A percentile compares a stretch with the other conserved stretches of the same genome.
These are phyloP conservation scores for Entosphenus tridentatus DNA, from an alignment of 2,113 vertebrate species.

Conservation along the genomic window DNA sequence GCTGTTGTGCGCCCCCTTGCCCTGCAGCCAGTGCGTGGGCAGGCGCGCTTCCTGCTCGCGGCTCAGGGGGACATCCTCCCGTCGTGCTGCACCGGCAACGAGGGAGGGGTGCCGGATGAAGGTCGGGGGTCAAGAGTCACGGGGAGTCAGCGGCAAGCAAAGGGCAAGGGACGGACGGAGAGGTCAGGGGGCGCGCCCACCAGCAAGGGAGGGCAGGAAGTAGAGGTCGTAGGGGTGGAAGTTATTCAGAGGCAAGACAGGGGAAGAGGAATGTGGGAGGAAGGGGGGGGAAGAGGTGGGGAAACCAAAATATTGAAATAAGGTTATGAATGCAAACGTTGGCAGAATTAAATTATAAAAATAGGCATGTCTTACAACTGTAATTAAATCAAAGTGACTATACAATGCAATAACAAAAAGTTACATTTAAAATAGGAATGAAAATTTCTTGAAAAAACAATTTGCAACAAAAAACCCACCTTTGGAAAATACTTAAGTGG, in stretches of 20 bases:
- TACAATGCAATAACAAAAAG: too few species aligned
- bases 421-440: too few species aligned
- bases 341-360: too few species aligned
- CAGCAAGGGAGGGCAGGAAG: not conserved
- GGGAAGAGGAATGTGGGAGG: not conserved
- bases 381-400: too few species aligned
- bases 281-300: not conserved
- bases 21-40: conserved; percentile 86
- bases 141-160: not conserved
- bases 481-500: too few species aligned
- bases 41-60: conserved; percentile 90
- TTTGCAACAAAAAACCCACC: too few species aligned
- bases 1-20: conserved; percentile 86
- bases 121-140: not conserved
- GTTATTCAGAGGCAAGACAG: not conserved
- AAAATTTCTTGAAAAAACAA: too few species aligned
- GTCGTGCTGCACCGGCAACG: conserved; percentile 33
- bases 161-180: not conserved
- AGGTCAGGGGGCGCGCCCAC: not conserved
- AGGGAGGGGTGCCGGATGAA: not conserved
- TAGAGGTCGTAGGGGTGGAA: not conserved
- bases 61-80: conserved; percentile 67
- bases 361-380: too few species aligned
- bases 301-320: not conserved
- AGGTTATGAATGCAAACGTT: too few species aligned